Base-by-base conservation (phyloP, 2,888 invertebrate species). In the Euspilapteryx auroguttella region DNA sequence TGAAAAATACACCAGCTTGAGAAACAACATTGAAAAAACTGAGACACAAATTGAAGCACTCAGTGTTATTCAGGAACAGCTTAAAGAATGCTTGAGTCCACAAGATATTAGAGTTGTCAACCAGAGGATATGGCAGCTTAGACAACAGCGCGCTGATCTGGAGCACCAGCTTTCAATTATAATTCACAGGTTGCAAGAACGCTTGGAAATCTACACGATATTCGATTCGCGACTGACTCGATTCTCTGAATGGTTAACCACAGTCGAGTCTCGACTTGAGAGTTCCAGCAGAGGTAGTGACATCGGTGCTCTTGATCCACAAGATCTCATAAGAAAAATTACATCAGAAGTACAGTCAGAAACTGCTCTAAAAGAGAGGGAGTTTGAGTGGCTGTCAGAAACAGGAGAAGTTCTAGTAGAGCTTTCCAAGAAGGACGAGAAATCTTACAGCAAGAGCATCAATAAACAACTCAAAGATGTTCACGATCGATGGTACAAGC, bases 1-100 rank as follows among this genome's bases (percentile, higher is more conserved):
- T 31, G 83, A 83, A 7, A 78, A 71, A 20, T 64, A 87, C 34
- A 78, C 82, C 12, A 78, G 82, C 12, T 63, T 84, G 27, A 79
- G 83, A 41, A 69, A 76, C 4, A 78, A 79, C 34, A 65, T 86
- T 29, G 63, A 69, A 5, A 78, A 75, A 32, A 66, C 82, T 26
- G 79, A 79, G 24, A 75, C 73, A 15, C 83, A 85, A 30, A 65
- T 91, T 13, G 89, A 91, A 51, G 75, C 81, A 17, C 65, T 91
- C 1, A 85, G 83, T 24, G 82, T 86, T 1, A 82, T 83, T 15
- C 86, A 89, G 41, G 90, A 92, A 52, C 86, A 91, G 55, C 66
- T 94, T 3, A 89, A 90, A 44, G 90, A 92, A 49, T 89, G 88
- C 42, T 77, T 93, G 4, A 89, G 89, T 52, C 89, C 91, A 0